Base-by-base conservation (phyloP, 1,140 invertebrate genomes). In the Drosophila baimaii region DNA sequence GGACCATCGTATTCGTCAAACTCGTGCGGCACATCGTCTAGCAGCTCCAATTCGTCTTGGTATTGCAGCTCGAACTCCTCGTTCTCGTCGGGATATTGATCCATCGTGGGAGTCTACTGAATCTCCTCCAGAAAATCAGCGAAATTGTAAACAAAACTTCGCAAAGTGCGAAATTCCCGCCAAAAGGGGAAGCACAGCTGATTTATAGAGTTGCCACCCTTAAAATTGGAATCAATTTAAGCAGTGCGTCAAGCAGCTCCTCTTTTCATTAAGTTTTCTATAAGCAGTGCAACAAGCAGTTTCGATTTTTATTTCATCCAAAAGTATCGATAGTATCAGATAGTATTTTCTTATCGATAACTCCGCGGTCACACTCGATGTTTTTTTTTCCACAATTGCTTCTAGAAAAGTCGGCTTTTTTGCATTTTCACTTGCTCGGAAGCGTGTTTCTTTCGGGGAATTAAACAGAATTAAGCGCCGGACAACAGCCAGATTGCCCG, bases 51-150 rank as follows among this genome's bases (percentile, higher is more conserved):
- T 65, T 96, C 95, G 88, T 96, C 95, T 25, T 94, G 94, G 80
- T 96, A 95, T 85, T 95, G 93, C 35, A 96, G 92, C 81, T 97
- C 96, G 86, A 94, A 96, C 90, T 96, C 96, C 79, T 96, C 96
- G 69, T 96, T 95, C 9, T 94, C 93, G 92, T 96, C 94, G 2
- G 95, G 95, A 93, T 94, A 96, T 69, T 96, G 95, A 91, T 92
- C 91, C 84, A 89, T 88, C 27, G 35, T 52, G 17, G 31, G 12
- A 35, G 8, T 43, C n/a, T 1, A 13, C 5, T 0, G 0, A 17
- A 13, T 4, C 12, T 23, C 12, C n/a, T 2, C 3, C 13, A 37
- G 5, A n/a, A 27, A 62, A 27, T 37, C 3, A 1, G 19, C 1
- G 2, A 9, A 29, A 7, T 39, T 61, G 56, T 64, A 64, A 64